phyloP scores from a whole-genome alignment of 2,888 invertebrate species.

The Tetragnatha montana region DNA sequence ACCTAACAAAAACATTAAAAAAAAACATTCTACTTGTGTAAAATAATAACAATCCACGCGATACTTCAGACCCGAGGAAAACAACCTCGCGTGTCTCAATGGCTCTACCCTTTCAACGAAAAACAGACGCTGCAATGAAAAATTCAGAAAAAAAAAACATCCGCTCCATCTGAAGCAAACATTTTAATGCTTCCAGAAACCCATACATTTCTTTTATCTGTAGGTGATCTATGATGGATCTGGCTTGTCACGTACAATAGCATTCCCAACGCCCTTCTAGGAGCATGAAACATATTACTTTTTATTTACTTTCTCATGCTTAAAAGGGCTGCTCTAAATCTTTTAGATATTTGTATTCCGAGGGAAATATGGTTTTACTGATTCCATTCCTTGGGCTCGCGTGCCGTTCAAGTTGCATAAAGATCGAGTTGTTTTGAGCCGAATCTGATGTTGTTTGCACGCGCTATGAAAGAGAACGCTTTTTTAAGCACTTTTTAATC shows the following conservation, averaged over 20 bases:
- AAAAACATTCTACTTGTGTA: too few relatives aligned
- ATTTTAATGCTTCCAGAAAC: neutral
- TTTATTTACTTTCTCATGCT: constrained; percentile 3
- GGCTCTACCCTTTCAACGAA: neutral
- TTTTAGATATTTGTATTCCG: constrained; percentile 23
- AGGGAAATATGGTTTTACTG: constrained; percentile 17
- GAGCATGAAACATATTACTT: neutral
- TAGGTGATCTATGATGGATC: neutral
- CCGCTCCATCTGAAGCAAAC: neutral
- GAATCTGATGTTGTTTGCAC: constrained; percentile 11
- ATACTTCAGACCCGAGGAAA: too few relatives aligned
- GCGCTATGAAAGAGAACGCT: neutral
- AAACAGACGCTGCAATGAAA: neutral
- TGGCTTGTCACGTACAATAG: constrained; percentile 14
- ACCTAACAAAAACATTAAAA: too few relatives aligned
- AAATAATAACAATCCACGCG: too few relatives aligned
- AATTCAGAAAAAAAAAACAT: neutral
- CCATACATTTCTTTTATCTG: neutral
- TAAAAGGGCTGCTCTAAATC: constrained; percentile 30
- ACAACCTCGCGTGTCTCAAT: neutral
- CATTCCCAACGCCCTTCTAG: neutral
- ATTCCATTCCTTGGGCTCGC: constrained; percentile 1
- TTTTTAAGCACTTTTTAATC: neutral
- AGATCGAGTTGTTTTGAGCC: constrained; percentile 7
- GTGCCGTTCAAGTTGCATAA: constrained; percentile 10